Conservation (phyloP, 1,140 invertebrate species). For the Helicoverpa zea region DNA sequence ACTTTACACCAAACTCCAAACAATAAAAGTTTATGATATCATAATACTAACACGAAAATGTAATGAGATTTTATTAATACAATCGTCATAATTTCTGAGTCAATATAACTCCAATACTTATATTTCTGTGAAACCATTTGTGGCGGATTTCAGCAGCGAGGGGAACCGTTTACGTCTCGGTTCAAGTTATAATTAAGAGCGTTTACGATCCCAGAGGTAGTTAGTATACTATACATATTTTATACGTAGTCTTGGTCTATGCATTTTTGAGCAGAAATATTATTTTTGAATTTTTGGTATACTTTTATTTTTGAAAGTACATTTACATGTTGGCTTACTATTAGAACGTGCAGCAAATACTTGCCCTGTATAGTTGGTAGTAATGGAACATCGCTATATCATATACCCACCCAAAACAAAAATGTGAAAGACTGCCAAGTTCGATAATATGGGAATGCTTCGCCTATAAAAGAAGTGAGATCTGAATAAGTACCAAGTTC, state of each 20-base stretch:
- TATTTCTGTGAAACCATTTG: constrained; percentile 67
- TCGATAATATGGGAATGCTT: too few species aligned
- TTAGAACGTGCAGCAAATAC: too few species aligned
- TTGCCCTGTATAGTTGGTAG: too few species aligned
- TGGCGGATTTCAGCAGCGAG: constrained; percentile 64
- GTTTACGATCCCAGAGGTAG: not conserved
- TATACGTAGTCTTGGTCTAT: not conserved
- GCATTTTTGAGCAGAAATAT: not conserved
- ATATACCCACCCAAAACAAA: too few species aligned
- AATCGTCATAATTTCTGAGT: constrained; percentile 61
- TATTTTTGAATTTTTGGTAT: too few species aligned
- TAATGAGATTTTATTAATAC: constrained; percentile 60
- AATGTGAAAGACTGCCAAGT: too few species aligned
- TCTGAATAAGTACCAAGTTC: too few species aligned
- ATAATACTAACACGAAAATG: constrained; percentile 26
- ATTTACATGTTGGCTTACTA: too few species aligned
- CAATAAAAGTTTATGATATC: constrained; percentile 12
- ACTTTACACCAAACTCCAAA: not conserved
- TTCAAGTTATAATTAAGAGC: constrained; percentile 45
- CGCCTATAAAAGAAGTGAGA: too few species aligned
- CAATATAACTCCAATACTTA: constrained; percentile 68
- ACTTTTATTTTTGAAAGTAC: too few species aligned
- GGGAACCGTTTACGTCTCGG: constrained; percentile 56
- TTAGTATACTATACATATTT: not conserved
- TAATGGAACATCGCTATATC: too few species aligned